Percentiles rank a stretch among this genome's conserved stretches.
Conservation (phyloP, 1,140 invertebrate genomes). For the Lutraria rhynchaena region DNA sequence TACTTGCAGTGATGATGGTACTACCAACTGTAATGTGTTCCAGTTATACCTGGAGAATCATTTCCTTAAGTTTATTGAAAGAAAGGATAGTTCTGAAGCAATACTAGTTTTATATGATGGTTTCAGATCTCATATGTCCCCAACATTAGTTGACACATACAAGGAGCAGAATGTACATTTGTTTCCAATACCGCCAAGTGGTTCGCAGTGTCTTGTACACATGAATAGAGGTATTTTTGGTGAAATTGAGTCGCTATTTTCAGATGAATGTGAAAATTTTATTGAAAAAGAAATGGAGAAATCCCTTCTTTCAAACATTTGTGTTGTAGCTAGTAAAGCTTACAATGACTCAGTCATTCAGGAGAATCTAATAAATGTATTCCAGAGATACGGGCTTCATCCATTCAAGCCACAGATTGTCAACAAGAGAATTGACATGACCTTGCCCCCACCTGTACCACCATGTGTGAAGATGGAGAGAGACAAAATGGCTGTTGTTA, state of each 20-base stretch:
- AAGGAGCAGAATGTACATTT: conserved; percentile 52
- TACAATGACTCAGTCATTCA: conserved; percentile 39
- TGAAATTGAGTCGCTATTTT: conserved; percentile 36
- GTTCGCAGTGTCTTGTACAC: conserved; percentile 38
- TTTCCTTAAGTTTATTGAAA: conserved; percentile 52
- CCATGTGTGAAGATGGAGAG: conserved; percentile 15
- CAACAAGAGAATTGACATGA: conserved; percentile 52
- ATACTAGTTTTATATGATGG: conserved; percentile 52
- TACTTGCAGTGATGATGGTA: conserved; percentile 56
- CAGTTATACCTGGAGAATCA: conserved; percentile 55
- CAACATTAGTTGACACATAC: conserved; percentile 44
- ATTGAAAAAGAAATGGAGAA: conserved; percentile 31
- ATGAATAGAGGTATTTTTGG: conserved; percentile 51
- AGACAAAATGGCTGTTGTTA: conserved; percentile 21
- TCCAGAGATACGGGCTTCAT: conserved; percentile 44
- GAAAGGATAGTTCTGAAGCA: conserved; percentile 30
- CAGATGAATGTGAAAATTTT: conserved; percentile 38
- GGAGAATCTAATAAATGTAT: conserved; percentile 44
- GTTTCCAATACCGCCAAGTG: conserved; percentile 51
- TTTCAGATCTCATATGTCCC: conserved; percentile 42
- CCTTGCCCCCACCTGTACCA: conserved; percentile 20
- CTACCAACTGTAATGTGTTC: conserved; percentile 54
- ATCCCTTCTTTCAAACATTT: conserved; percentile 42
- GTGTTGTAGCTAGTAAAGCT: conserved; percentile 55
- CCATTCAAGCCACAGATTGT: conserved; percentile 54